Evolutionary conservation across 2,113 vertebrate species (phyloP).

Genomic region (Ciconia maguari): DNA sequence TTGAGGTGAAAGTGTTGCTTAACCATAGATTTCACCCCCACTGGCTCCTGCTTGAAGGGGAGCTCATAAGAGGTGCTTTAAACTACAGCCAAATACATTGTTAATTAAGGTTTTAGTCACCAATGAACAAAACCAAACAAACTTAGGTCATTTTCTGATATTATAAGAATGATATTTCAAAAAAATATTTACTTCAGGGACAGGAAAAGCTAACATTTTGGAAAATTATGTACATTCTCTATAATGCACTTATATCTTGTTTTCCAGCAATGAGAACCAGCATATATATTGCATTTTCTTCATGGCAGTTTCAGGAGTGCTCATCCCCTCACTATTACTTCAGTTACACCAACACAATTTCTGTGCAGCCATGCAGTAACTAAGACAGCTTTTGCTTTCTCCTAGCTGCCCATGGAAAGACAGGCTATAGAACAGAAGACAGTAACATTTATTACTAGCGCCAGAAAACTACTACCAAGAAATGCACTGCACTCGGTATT

Average conservation of each 20-base stretch:
- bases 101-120: neutral
- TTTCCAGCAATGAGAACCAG: neutral
- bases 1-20: neutral
- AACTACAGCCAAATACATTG: neutral
- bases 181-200: neutral
- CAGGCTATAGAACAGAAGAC: neutral
- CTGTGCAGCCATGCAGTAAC: neutral
- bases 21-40: neutral
- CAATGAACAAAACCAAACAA: neutral
- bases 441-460: neutral
- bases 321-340: neutral
- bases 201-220: neutral
- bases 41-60: neutral
- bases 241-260: neutral
- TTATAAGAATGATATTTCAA: neutral
- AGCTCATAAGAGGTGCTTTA: neutral
- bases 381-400: neutral
- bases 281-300: neutral
- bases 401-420: neutral
- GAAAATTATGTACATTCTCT: neutral
- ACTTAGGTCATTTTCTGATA: neutral
- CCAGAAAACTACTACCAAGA: neutral
- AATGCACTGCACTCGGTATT: neutral
- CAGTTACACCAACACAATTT: neutral
- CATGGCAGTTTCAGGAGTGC: rapidly evolving